Evolutionary conservation across 2,888 invertebrate species (phyloP), one percentile per base, ranked within the genome.

Genomic region (Iselma pallidipennis): DNA sequence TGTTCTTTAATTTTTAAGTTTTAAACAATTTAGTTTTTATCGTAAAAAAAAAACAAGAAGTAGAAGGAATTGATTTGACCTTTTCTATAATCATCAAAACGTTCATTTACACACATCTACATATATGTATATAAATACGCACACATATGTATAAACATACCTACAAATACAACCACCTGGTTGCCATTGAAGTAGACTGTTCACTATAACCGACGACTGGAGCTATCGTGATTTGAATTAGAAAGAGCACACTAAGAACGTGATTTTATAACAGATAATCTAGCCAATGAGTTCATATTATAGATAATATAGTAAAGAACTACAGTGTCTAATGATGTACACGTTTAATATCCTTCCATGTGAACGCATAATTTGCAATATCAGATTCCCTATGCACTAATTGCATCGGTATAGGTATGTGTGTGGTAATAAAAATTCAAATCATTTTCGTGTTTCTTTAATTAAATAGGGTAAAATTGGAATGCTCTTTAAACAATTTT

Each of bases 261-360:
- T 68, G 68, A 68, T 68, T 68, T 66, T 65, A 63, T 63, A 68
- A 52, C 62, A 61, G 68, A 68, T 68, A 66, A 68, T 66, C 68
- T 65, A 59, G 59, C 66, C 58, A 66, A 58, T 61, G 29, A 51
- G 51, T 51, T 31, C 28, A 31, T 29, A 51, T 51, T 51, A 23
- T 51, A 51, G 28, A 51, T 50, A 57, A 61, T 63, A 56, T 56
- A 49, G 56, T 61, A 52, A 59, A 66, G 55, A 58, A 66, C 4
- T 42, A 42, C 21, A 42, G 21, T 37, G 50, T 45, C 51, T 51
- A 51, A 51, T 51, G 51, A 51, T 51, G 51, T 31, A 51, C 51
- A 51, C 51, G 51, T 51, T 51, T 51, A 31, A 28, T 28, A 51
- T 28, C 42, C 42, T 51, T 6, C 51, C 51, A 51, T 51, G 51